These are phyloP conservation scores for Lepidurus packardi DNA, from an alignment of 1,140 invertebrate species.

Conservation along the genomic window DNA sequence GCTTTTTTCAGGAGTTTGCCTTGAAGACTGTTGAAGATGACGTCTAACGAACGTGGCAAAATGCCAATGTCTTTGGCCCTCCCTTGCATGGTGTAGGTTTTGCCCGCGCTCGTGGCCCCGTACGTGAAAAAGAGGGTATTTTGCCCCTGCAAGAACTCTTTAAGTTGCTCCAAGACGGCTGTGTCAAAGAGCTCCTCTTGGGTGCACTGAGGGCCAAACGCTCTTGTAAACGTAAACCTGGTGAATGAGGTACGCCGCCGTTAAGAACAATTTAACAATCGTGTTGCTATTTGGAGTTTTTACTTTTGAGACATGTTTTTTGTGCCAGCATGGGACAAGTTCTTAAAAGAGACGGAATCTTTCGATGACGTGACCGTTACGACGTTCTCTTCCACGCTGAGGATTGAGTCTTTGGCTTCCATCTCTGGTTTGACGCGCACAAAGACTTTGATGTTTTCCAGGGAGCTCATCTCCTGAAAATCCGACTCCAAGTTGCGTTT, in stretches of 20 bases:
- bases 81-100: constrained; percentile 77
- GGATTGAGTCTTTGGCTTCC: neutral
- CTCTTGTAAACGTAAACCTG: constrained; percentile 59
- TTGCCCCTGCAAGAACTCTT: constrained; percentile 60
- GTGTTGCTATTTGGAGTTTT: neutral
- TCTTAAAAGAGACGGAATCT: constrained; percentile 26
- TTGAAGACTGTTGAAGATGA: constrained; percentile 59
- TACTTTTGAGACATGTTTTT: constrained; percentile 17
- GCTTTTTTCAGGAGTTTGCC: constrained; percentile 41
- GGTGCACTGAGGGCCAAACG: constrained; percentile 53
- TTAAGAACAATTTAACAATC: neutral
- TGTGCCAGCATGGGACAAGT: constrained; percentile 6
- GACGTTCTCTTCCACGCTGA: neutral
- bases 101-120: constrained; percentile 77
- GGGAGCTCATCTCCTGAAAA: neutral
- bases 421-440: constrained; percentile 17
- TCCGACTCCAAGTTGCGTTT: constrained; percentile 24
- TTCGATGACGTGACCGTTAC: constrained; percentile 17
- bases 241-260: neutral
- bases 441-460: constrained; percentile 24
- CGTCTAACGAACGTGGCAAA: constrained; percentile 70
- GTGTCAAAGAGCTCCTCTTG: constrained; percentile 57
- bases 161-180: constrained; percentile 53
- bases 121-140: constrained; percentile 78
- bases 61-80: constrained; percentile 65